Percentiles rank a stretch among this genome's conserved stretches.
Conservation (phyloP, 2,113 vertebrate species). For the Catagonus wagneri region DNA sequence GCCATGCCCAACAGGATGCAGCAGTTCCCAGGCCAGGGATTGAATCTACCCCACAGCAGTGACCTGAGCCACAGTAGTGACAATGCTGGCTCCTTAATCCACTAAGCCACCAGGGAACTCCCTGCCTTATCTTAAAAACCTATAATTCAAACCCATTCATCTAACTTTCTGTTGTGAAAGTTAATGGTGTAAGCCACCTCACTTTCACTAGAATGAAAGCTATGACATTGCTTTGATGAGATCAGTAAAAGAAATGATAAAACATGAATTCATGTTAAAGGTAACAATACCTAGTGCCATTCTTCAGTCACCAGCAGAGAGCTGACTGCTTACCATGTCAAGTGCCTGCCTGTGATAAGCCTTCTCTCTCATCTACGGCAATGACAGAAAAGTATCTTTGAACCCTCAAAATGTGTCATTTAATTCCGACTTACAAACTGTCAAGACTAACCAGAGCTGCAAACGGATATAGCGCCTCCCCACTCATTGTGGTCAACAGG, state of each 20-base stretch:
- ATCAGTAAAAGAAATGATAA: background rate
- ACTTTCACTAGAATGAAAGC: slow-evolving; percentile 4
- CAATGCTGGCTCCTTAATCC: too few relatives aligned
- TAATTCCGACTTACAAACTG: background rate
- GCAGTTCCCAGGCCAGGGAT: too few relatives aligned
- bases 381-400: background rate
- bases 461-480: background rate
- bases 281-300: background rate
- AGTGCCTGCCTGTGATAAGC: accelerated
- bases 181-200: background rate
- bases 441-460: background rate
- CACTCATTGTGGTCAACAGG: too few relatives aligned
- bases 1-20: too few relatives aligned
- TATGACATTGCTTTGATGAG: background rate
- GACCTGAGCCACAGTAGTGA: too few relatives aligned
- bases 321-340: background rate
- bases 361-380: background rate
- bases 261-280: background rate
- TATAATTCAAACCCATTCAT: background rate
- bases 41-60: too few relatives aligned
- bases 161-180: background rate
- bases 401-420: background rate
- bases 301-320: background rate
- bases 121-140: background rate
- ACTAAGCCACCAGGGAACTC: too few relatives aligned